A percentile compares a stretch with the other conserved stretches of the same genome.
Conservation (phyloP, 2,888 invertebrate genomes). For the Andrena fulva region DNA sequence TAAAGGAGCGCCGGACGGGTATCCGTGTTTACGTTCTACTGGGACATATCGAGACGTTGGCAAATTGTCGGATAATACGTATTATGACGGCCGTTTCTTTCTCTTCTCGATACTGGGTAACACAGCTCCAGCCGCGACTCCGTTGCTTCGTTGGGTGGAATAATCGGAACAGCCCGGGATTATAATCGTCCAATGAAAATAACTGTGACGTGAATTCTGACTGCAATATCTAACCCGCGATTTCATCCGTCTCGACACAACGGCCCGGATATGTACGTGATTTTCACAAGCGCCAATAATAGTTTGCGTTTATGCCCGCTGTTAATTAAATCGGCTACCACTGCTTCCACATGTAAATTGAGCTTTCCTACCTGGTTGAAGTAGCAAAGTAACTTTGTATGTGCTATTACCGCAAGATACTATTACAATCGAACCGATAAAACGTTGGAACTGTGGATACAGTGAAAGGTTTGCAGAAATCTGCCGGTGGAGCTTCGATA, state of each 20-base stretch:
- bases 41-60: constrained; percentile 1
- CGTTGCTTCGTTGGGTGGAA: no score
- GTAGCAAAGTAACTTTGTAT: no score
- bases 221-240: constrained; percentile 18
- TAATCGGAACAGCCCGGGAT: background rate
- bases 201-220: constrained; percentile 11
- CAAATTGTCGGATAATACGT: constrained; percentile 8
- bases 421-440: background rate
- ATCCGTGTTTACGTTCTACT: constrained; percentile 22
- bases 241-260: constrained; percentile 15
- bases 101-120: background rate
- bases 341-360: constrained; percentile 1
- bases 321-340: constrained; percentile 29
- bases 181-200: background rate
- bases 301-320: constrained; percentile 12
- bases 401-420: background rate
- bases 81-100: background rate
- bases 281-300: constrained; percentile 8
- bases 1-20: constrained; percentile 3
- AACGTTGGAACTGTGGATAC: background rate
- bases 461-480: background rate
- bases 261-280: background rate
- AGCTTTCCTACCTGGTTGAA: background rate
- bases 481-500: background rate
- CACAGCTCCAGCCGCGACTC: background rate